These are phyloP conservation scores for Monopterus albus DNA, from an alignment of 2,113 vertebrate genomes.

Conservation along the genomic window DNA sequence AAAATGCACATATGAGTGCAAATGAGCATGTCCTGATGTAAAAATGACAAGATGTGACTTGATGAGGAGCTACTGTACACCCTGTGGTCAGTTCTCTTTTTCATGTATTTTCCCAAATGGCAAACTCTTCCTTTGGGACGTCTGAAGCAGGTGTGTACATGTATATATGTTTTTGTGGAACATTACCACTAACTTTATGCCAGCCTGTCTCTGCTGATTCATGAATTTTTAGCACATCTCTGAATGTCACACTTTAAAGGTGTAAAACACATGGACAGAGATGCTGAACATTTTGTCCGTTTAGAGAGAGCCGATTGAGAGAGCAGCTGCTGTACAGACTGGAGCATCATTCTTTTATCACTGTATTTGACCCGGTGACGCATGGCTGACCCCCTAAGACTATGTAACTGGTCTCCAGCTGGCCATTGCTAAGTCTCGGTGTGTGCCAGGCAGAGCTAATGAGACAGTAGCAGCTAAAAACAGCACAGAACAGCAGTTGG, in stretches of 20 bases:
- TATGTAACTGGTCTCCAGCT: constrained; percentile 52
- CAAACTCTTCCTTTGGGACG: neutral
- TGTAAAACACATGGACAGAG: too few species aligned
- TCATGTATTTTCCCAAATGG: neutral
- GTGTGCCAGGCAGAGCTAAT: constrained; percentile 62
- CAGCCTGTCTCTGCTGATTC: constrained; percentile 15
- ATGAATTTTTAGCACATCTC: too few species aligned
- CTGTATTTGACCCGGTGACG: constrained; percentile 36
- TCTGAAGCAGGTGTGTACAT: too few species aligned
- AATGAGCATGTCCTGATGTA: neutral
- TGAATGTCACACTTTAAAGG: constrained; percentile 44
- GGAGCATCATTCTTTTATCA: constrained; percentile 1
- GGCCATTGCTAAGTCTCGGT: constrained; percentile 39
- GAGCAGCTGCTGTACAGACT: constrained; percentile 1
- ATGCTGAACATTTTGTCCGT: constrained; percentile 1
- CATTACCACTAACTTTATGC: too few species aligned
- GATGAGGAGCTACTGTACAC: neutral
- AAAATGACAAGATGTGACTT: neutral
- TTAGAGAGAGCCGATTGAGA: constrained; percentile 1
- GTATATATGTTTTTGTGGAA: too few species aligned
- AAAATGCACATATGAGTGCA: too few species aligned
- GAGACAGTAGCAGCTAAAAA: constrained; percentile 73
- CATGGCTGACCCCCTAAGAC: constrained; percentile 36
- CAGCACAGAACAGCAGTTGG: constrained; percentile 50
- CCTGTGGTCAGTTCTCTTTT: neutral